Evolutionary conservation across 2,888 invertebrate species (phyloP), one percentile per base, ranked within the genome.

Genomic region (Epiblema foenella): DNA sequence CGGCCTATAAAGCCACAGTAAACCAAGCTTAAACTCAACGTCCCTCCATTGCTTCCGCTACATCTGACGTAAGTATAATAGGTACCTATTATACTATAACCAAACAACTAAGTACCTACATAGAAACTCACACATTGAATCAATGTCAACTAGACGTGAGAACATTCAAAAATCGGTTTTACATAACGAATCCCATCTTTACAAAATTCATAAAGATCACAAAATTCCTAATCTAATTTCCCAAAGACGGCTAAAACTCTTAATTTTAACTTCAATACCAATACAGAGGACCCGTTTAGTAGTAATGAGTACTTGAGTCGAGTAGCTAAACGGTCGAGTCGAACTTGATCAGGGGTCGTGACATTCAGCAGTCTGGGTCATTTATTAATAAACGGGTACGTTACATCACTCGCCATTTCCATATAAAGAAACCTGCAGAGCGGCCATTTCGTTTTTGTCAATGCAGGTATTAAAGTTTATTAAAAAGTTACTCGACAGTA

Each of bases 351-450:
- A 71, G 70, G 69, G 76, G 73, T 69, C 74, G 54, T 68, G 66
- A 58, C 65, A 64, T 72, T 68, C 62, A 12, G 42, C 12, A 49
- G 70, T 29, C 56, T 49, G 66, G 69, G 59, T 39, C 68, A 57
- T 73, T 62, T 70, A 75, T 71, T 72, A 69, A 74, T 46, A 75
- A 75, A 74, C 74, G 71, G 42, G 52, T 64, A 69, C 12, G 75
- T 78, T 78, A 77, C 78, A 72, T 77, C 77, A 79, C 62, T 57
- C 60, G 72, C 59, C 78, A 78, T 79, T 79, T 77, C 77, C 77
- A 77, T 79, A 75, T 77, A 75, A 75, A 75, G 57, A 51, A 54
- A 46, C 60, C 59, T 49, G 57, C 46, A 60, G 37, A 60, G 57
- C 46, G 42, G 33, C 58, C 68, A 57, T 39, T 57, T 58, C 54